A percentile compares a stretch with the other conserved stretches of the same genome.
These are phyloP conservation scores for Pyrgilauda ruficollis DNA, from an alignment of 2,113 vertebrate species.

Conservation along the genomic window DNA sequence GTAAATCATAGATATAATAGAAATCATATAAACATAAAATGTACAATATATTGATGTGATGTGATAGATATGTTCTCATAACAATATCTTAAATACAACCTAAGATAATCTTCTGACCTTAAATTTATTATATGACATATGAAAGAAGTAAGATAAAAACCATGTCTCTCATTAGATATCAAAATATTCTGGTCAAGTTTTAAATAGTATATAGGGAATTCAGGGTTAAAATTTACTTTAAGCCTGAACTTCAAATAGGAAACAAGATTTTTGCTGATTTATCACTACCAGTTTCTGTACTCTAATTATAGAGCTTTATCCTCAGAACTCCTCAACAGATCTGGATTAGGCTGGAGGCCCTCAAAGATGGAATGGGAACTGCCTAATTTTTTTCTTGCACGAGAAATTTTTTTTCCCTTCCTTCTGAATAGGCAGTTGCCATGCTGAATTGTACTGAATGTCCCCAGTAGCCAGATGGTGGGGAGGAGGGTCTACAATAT, in stretches of 20 bases:
- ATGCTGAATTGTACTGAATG: neutral
- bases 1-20: neutral
- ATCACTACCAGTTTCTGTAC: neutral
- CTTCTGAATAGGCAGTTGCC: neutral
- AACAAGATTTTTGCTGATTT: neutral
- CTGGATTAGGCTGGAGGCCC: neutral
- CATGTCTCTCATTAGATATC: neutral
- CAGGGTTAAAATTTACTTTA: neutral
- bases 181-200: neutral
- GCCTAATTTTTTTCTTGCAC: conserved; percentile 1
- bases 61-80: neutral
- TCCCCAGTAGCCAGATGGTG: conserved; percentile 37
- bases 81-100: neutral
- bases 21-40: neutral
- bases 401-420: neutral
- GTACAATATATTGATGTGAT: neutral
- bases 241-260: neutral
- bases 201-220: neutral
- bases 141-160: neutral
- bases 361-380: neutral
- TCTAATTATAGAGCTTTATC: neutral
- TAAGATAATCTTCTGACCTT: neutral
- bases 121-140: neutral
- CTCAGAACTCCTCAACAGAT: neutral
- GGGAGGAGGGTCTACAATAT: neutral